Percentiles rank a stretch among this genome's conserved stretches.
Evolutionary conservation across 1,140 invertebrate genomes (phyloP).

Genomic region (Papilio polytes): DNA sequence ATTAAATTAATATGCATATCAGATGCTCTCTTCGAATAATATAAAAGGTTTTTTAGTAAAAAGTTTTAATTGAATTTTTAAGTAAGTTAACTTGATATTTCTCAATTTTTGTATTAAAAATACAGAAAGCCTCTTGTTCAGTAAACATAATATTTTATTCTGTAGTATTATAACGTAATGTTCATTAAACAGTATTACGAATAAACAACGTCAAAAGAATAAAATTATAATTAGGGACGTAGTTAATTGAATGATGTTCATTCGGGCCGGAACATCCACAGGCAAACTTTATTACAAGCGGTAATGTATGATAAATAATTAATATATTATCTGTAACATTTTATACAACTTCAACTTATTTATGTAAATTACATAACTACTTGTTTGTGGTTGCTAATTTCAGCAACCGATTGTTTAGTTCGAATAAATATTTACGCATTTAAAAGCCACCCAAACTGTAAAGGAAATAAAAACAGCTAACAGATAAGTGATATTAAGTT

Average conservation of each 20-base stretch:
- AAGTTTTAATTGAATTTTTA: constrained; percentile 8
- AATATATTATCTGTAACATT: not conserved
- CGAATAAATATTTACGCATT: no score
- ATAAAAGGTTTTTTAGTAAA: not conserved
- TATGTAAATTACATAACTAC: not conserved
- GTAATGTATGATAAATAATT: not conserved
- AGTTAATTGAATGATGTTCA: constrained; percentile 22
- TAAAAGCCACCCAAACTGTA: no score
- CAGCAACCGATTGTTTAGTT: no score
- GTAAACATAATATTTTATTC: not conserved
- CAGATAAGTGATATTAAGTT: no score
- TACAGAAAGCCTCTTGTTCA: not conserved
- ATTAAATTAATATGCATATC: not conserved
- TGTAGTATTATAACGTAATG: not conserved
- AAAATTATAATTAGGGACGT: constrained; percentile 2
- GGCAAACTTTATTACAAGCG: constrained; percentile 7
- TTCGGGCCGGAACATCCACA: not conserved
- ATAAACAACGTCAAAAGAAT: constrained; percentile 15
- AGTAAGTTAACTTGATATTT: not conserved
- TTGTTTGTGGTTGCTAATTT: no score
- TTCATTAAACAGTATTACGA: not conserved
- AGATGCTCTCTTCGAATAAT: not conserved
- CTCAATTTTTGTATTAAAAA: not conserved
- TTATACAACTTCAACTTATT: not conserved
- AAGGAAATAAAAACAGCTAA: no score